Evolutionary conservation across 1,140 invertebrate species (phyloP), one percentile per base, ranked within the genome.

Genomic region (Scaptomyza montana): DNA sequence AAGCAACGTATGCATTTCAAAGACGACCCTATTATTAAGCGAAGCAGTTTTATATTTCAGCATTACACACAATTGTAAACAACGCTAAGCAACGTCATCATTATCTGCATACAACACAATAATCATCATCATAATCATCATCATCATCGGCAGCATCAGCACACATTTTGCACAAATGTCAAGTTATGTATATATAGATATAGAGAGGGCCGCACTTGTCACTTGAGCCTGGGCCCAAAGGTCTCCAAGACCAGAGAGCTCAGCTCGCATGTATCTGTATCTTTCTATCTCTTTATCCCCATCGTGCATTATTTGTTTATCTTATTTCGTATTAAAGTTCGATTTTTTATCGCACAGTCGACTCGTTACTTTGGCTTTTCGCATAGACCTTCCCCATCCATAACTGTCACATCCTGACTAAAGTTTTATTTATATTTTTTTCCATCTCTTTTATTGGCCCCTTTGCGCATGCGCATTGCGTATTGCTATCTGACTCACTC

Each of bases 1-100:
- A 21, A 6, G 3, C 7, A 10, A 51, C 63, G 76, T 89, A 84
- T 87, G 85, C 84, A 87, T 87, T 87, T 87, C 84, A 89, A 87
- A 89, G 85, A 72, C 84, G 80, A 87, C 84, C 84, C 84, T 87
- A 87, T 89, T 87, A 87, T 89, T 87, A 89, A 85, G 74, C 79
- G 62, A 64, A 74, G 33, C 49, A 75, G 84, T 87, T 89, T 87
- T 79, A 89, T 80, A 81, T 85, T 86, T 81, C 68, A 75, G 76
- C 73, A 63, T 78, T 67, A 78, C 66, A 78, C 71, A 72, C 72
- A 36, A 25, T 25, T 25, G 21, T 21, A 71, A 71, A 59, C 60
- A 66, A 33, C 69, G 12, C 12, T 39, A 28, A 62, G 57, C 59
- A 79, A 46, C 28, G 50, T 71, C 25, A 75, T 79, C 28, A 62